A percentile compares a stretch with the other conserved stretches of the same genome.
Evolutionary conservation across 35 echinoderm and acorn worm genomes (phyloP).

Genomic region (Lytechinus pictus): DNA sequence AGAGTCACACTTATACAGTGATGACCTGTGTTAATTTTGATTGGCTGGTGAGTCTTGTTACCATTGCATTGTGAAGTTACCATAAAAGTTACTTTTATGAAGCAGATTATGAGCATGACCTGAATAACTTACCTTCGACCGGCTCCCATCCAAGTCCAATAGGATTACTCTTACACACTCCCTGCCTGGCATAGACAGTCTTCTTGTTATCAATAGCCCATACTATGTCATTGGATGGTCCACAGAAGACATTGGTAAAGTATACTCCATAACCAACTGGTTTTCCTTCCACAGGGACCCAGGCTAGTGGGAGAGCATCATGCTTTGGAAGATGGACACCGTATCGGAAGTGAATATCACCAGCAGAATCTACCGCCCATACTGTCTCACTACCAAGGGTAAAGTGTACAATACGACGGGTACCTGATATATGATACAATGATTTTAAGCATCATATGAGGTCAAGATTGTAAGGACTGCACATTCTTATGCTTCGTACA

Average conservation of each 20-base stretch:
- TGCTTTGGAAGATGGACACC: conserved; percentile 72
- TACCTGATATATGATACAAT: conserved; percentile 47
- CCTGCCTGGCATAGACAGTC: conserved; percentile 85
- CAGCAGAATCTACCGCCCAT: conserved; percentile 77
- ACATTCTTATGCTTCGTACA: too few species aligned
- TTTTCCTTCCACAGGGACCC: conserved; percentile 88
- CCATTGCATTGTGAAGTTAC: neutral
- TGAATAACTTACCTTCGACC: conserved; percentile 79
- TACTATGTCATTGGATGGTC: conserved; percentile 74
- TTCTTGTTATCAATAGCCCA: conserved; percentile 94
- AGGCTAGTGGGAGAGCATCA: conserved; percentile 76
- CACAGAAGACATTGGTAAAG: conserved; percentile 81
- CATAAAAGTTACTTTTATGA: neutral
- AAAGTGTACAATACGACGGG: conserved; percentile 71
- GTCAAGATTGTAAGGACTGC: too few species aligned
- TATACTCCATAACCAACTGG: conserved; percentile 52
- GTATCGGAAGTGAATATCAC: conserved; percentile 78
- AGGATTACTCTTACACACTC: conserved; percentile 71
- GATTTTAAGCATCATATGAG: too few species aligned
- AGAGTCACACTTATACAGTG: too few species aligned
- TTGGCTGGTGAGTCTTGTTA: too few species aligned
- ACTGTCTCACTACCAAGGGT: conserved; percentile 82
- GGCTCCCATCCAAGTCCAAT: conserved; percentile 83
- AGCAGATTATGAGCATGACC: neutral
- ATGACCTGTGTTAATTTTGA: too few species aligned